Evolutionary conservation across 64 coral and sea anemone species (phyloP).

Genomic region (Catalaphyllia jardinei): DNA sequence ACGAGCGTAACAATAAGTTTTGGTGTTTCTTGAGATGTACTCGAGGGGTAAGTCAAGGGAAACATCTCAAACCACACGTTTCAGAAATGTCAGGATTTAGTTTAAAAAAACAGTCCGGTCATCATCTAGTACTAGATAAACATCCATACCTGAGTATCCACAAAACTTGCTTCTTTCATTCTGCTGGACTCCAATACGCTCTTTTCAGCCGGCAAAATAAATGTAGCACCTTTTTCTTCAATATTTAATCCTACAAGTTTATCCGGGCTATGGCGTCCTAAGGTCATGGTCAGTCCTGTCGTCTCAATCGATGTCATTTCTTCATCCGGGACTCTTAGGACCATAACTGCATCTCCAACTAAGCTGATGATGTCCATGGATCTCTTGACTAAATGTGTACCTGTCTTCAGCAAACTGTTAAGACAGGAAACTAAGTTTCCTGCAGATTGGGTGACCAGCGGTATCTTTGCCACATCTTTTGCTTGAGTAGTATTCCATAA

Average conservation of each 20-base stretch:
- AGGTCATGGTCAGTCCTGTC: not conserved
- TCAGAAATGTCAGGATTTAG: too few relatives aligned
- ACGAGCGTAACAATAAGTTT: too few relatives aligned
- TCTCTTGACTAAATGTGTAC: not conserved
- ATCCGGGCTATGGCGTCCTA: slow-evolving; percentile 11
- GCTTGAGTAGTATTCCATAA: not conserved
- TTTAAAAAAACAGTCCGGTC: too few relatives aligned
- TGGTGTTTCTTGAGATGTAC: too few relatives aligned
- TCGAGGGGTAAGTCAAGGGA: too few relatives aligned
- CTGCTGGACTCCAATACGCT: not conserved
- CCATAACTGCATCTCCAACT: not conserved
- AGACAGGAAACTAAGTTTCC: slow-evolving; percentile 22
- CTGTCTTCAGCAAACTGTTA: not conserved
- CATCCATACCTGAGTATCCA: slow-evolving; percentile 8
- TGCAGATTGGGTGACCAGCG: not conserved
- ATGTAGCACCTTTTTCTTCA: not conserved
- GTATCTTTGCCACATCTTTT: not conserved
- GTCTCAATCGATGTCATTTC: not conserved
- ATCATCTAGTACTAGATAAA: too few relatives aligned
- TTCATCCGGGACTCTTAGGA: slow-evolving; percentile 16
- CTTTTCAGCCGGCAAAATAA: slow-evolving; percentile 7
- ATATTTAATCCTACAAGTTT: slow-evolving; percentile 2
- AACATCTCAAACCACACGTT: too few relatives aligned
- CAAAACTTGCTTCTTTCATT: not conserved
- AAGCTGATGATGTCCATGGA: not conserved